Percentiles rank a stretch among this genome's conserved stretches.
Evolutionary conservation across 2,113 vertebrate species (phyloP).

Genomic region (Cromileptes altivelis): DNA sequence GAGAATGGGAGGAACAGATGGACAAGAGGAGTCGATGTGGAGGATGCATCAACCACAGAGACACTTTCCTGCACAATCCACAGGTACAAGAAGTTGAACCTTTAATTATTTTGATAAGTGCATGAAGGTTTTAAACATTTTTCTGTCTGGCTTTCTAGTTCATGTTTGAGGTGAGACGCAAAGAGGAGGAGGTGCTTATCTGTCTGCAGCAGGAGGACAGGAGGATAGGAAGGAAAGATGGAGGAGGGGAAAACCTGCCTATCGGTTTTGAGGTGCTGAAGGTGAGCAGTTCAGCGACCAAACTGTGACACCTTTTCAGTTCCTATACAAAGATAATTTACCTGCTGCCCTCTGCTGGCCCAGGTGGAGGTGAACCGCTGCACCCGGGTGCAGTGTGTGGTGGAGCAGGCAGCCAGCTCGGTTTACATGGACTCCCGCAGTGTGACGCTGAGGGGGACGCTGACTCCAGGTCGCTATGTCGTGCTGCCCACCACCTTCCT

Average conservation of each 20-base stretch:
- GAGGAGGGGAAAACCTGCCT: constrained; percentile 86
- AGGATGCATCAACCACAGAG: constrained; percentile 87
- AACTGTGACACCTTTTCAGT: neutral
- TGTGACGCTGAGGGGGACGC: constrained; percentile 79
- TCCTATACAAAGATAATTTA: rapidly evolving
- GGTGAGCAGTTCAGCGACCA: constrained; percentile 66
- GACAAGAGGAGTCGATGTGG: constrained; percentile 86
- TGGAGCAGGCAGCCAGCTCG: constrained; percentile 85
- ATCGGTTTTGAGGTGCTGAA: constrained; percentile 88
- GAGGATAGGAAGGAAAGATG: constrained; percentile 81
- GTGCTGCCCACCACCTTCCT: constrained; percentile 87
- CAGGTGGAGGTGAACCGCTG: constrained; percentile 88
- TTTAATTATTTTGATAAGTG: neutral
- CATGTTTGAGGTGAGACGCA: constrained; percentile 82
- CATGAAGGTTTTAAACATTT: neutral
- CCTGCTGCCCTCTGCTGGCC: too few species aligned
- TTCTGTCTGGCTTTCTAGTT: constrained; percentile 72
- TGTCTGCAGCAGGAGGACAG: constrained; percentile 89
- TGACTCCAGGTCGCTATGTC: constrained; percentile 81
- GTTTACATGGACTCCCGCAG: constrained; percentile 89
- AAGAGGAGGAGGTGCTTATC: constrained; percentile 85
- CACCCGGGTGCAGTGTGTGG: constrained; percentile 83
- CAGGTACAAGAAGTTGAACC: constrained; percentile 76
- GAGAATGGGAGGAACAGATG: constrained; percentile 61
- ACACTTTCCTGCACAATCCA: constrained; percentile 88